A percentile compares a stretch with the other conserved stretches of the same genome.
Conservation (phyloP, 2,888 invertebrate species). For the Ochropleura leucogaster region DNA sequence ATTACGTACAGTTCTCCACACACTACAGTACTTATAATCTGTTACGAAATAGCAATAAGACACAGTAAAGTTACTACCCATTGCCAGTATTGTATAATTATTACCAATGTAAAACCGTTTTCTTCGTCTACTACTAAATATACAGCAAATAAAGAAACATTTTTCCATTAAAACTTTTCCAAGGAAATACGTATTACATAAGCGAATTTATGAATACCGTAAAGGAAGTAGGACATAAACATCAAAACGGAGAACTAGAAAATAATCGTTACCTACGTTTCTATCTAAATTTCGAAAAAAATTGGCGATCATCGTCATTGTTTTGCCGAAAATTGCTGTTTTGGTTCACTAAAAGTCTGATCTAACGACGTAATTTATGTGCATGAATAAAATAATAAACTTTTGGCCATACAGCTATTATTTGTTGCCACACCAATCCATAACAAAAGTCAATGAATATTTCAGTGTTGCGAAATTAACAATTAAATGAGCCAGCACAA, state of each 20-base stretch:
- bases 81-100: background rate
- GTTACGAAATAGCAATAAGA: background rate
- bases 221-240: background rate
- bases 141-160: background rate
- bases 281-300: background rate
- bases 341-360: constrained; percentile 22
- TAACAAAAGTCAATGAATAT: constrained; percentile 28
- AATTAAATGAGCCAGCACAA: background rate
- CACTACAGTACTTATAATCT: background rate
- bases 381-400: constrained; percentile 31
- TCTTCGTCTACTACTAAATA: background rate
- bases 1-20: too few relatives aligned
- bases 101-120: background rate
- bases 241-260: background rate
- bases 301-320: background rate
- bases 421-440: constrained; percentile 9
- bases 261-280: background rate
- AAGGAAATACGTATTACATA: background rate
- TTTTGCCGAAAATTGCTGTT: constrained; percentile 14
- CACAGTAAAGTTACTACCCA: background rate
- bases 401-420: constrained; percentile 28
- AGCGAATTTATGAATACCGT: background rate
- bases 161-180: constrained; percentile 8
- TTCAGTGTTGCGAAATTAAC: constrained; percentile 4
- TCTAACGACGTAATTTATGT: constrained; percentile 41